Evolutionary conservation across 2,888 invertebrate genomes (phyloP).

Genomic region (Cremastobaeus sp.): DNA sequence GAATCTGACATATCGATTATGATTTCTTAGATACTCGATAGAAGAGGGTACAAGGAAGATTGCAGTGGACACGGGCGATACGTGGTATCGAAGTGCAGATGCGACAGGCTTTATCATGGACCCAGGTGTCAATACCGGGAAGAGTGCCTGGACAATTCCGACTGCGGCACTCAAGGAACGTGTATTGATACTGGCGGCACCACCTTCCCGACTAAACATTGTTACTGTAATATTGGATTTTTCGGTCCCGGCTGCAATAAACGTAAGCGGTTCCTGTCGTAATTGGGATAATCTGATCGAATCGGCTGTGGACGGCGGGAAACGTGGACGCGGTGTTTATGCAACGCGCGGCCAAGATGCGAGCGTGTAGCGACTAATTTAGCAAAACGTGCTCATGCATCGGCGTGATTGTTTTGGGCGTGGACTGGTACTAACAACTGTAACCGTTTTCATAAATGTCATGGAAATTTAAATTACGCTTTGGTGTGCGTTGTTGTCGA

Average conservation of each 20-base stretch:
- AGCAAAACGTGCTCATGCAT: neutral
- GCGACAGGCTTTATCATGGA: constrained; percentile 89
- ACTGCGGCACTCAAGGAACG: constrained; percentile 91
- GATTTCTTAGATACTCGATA: constrained; percentile 76
- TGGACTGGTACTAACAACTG: constrained; percentile 6
- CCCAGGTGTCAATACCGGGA: constrained; percentile 91
- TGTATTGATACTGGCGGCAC: constrained; percentile 91
- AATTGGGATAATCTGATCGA: too few species aligned
- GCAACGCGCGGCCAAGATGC: too few species aligned
- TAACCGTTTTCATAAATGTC: constrained; percentile 38
- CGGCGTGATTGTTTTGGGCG: constrained; percentile 16
- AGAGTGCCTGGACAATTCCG: constrained; percentile 90
- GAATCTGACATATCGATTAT: neutral
- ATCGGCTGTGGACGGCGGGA: too few species aligned
- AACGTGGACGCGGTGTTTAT: too few species aligned
- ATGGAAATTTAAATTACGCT: constrained; percentile 51
- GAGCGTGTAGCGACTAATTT: too few species aligned
- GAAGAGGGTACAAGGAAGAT: constrained; percentile 87
- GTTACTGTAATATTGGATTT: constrained; percentile 94
- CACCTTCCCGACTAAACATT: constrained; percentile 88
- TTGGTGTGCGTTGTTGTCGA: constrained; percentile 44
- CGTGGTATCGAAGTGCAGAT: constrained; percentile 88
- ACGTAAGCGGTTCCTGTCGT: constrained; percentile 82
- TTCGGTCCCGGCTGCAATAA: constrained; percentile 91
- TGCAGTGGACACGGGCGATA: constrained; percentile 92